A percentile compares a stretch with the other conserved stretches of the same genome.
Conservation (phyloP, 2,888 invertebrate species). For the Drosophila koepferae region DNA sequence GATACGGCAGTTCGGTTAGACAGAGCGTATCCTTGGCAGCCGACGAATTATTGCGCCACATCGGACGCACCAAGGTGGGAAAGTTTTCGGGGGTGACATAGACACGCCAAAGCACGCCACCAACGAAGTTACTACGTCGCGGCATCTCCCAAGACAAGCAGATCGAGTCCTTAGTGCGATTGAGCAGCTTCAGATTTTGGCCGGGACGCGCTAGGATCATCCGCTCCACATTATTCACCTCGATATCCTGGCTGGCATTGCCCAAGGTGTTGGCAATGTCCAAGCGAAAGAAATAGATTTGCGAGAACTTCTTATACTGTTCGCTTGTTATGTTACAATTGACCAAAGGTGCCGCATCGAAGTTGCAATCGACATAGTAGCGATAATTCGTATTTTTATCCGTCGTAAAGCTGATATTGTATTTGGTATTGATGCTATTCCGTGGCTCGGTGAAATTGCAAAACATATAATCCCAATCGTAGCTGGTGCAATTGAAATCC, state of each 20-base stretch:
- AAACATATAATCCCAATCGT: constrained; percentile 90
- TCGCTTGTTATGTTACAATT: constrained; percentile 78
- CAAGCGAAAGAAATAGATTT: constrained; percentile 87
- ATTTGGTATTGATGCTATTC: constrained; percentile 87
- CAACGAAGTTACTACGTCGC: constrained; percentile 68
- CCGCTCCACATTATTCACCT: constrained; percentile 67
- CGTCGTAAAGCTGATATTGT: constrained; percentile 82
- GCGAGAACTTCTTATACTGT: constrained; percentile 85
- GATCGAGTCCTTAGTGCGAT: constrained; percentile 72
- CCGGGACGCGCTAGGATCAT: constrained; percentile 79
- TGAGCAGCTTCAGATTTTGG: constrained; percentile 62
- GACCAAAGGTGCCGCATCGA: constrained; percentile 66
- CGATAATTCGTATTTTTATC: constrained; percentile 51
- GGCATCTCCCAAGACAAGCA: constrained; percentile 77
- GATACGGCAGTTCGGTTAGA: constrained; percentile 72
- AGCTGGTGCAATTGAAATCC: constrained; percentile 90
- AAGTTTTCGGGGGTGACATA: constrained; percentile 69
- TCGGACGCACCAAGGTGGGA: constrained; percentile 35
- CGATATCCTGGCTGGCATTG: constrained; percentile 77
- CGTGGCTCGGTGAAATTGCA: constrained; percentile 90
- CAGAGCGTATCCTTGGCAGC: constrained; percentile 64
- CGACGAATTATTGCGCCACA: constrained; percentile 60
- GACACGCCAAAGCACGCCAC: constrained; percentile 80
- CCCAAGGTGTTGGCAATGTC: constrained; percentile 88
- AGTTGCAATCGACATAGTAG: constrained; percentile 70